A percentile compares a stretch with the other conserved stretches of the same genome.
Evolutionary conservation across 1,140 invertebrate genomes (phyloP).

Genomic region (Orussus abietinus): DNA sequence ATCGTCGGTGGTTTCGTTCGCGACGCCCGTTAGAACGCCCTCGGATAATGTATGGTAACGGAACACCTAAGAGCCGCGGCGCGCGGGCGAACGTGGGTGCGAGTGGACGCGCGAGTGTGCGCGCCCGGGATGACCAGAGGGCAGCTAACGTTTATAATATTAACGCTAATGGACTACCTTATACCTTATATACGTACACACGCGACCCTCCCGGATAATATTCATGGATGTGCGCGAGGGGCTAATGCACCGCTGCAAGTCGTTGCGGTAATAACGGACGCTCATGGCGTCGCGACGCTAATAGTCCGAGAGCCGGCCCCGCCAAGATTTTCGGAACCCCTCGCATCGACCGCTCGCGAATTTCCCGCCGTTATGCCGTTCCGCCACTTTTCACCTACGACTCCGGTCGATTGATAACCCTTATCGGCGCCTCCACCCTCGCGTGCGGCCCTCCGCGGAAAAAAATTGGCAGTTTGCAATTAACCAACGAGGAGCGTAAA

Average conservation of each 20-base stretch:
- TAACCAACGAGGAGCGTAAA: conserved; percentile 36
- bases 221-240: conserved; percentile 49
- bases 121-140: conserved; percentile 48
- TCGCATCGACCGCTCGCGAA: too few species aligned
- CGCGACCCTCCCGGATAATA: conserved; percentile 49
- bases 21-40: conserved; percentile 5
- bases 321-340: too few species aligned
- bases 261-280: conserved; percentile 36
- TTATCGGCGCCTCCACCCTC: too few species aligned
- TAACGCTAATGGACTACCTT: conserved; percentile 57
- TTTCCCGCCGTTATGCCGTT: too few species aligned
- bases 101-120: conserved; percentile 6
- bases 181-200: conserved; percentile 53
- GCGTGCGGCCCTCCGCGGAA: too few species aligned
- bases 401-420: too few species aligned
- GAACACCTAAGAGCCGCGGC: conserved; percentile 21
- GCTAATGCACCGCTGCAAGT: conserved; percentile 45
- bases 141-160: conserved; percentile 56
- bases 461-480: conserved; percentile 40
- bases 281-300: too few species aligned
- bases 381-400: too few species aligned
- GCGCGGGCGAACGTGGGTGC: conserved; percentile 14
- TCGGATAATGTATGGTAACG: conserved; percentile 21
- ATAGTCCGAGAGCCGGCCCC: too few species aligned
- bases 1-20: too few species aligned